Percentiles rank a stretch among this genome's conserved stretches.
Conservation (phyloP, 2,113 vertebrate species). For the Chascanopsetta lugubris region DNA sequence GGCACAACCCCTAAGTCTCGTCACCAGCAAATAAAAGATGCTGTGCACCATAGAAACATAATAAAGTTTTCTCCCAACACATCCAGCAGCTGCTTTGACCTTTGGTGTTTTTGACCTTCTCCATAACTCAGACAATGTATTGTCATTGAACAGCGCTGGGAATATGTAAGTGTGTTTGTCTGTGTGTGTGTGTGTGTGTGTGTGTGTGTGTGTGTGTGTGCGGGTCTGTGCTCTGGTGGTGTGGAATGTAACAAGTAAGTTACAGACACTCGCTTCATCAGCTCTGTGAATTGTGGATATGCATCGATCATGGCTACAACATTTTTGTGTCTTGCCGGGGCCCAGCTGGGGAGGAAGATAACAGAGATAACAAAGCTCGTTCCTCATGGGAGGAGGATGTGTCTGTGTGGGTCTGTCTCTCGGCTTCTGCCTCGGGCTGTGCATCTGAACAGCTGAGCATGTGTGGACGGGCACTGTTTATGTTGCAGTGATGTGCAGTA, state of each 20-base stretch:
- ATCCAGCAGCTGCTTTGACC: slow-evolving; percentile 40
- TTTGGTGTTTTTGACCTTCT: slow-evolving; percentile 56
- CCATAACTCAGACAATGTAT: slow-evolving; percentile 40
- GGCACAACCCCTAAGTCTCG: slow-evolving; percentile 46
- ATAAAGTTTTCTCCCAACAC: slow-evolving; percentile 52
- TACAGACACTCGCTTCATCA: slow-evolving; percentile 57
- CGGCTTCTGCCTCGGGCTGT: slow-evolving; percentile 30
- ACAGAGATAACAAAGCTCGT: slow-evolving; percentile 62
- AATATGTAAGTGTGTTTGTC: slow-evolving; percentile 12
- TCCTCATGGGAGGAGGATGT: slow-evolving; percentile 65
- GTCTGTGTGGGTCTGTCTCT: slow-evolving; percentile 44
- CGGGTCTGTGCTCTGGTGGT: not conserved
- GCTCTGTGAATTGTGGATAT: slow-evolving; percentile 50
- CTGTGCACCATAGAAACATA: slow-evolving; percentile 52
- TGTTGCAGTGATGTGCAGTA: slow-evolving; percentile 36
- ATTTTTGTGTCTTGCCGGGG: slow-evolving; percentile 47
- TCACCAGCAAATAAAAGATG: slow-evolving; percentile 60
- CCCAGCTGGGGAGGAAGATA: slow-evolving; percentile 67
- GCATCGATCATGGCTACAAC: slow-evolving; percentile 55
- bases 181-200: too few relatives aligned
- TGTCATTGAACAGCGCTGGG: slow-evolving; percentile 41
- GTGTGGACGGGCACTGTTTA: slow-evolving; percentile 29
- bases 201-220: not conserved
- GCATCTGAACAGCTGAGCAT: slow-evolving; percentile 44
- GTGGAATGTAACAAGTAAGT: slow-evolving; percentile 34